Base-by-base conservation (phyloP, 2,888 invertebrate genomes). In the Melanostoma mellinum region DNA sequence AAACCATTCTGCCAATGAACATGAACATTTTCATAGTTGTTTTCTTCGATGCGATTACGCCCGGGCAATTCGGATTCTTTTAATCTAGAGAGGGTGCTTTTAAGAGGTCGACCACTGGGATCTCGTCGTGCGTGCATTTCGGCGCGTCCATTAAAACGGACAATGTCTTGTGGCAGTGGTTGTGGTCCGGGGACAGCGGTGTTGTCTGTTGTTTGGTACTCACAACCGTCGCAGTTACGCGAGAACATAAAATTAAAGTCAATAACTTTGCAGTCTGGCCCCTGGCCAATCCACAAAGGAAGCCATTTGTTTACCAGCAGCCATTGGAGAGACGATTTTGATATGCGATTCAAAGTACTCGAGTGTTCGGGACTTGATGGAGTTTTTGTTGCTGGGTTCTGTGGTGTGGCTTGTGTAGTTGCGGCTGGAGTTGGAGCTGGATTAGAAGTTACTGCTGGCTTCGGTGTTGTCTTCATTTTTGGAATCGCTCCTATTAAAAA, bases 271-370 rank as follows among this genome's bases (percentile, higher is more conserved):
- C 92, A 92, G 76, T 92, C 92, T 8, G 91, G 90, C 5, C 93
- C 93, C 65, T 92, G 92, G n/a, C 92, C 92, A 75, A 93, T 93
- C 94, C 94, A 94, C 50, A 94, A 88, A 0, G 94, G 93, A 32
- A 94, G 88, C 94, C 94, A 94, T 86, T 94, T 93, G 87, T 94
- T 94, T 0, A 94, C 93, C 78, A 94, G 90, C 86, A 94, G 91
- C 94, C 94, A 94, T 87, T 94, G 94, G 44, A 94, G 91, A 1
- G 94, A 93, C 1, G 93, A 93, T 88, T 93, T 93, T 68, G 93
- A 94, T 60, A 94, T 93, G 67, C 94, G 90, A 87, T 91, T 91
- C 35, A 91, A 79, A 3, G 89, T 89, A 55, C 89, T 89, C 40
- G 87, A 82, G 71, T 88, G 89, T 61, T 89, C 89, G 3, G 89